Conservation (phyloP, 1,140 invertebrate genomes). For the Eciton burchellii region DNA sequence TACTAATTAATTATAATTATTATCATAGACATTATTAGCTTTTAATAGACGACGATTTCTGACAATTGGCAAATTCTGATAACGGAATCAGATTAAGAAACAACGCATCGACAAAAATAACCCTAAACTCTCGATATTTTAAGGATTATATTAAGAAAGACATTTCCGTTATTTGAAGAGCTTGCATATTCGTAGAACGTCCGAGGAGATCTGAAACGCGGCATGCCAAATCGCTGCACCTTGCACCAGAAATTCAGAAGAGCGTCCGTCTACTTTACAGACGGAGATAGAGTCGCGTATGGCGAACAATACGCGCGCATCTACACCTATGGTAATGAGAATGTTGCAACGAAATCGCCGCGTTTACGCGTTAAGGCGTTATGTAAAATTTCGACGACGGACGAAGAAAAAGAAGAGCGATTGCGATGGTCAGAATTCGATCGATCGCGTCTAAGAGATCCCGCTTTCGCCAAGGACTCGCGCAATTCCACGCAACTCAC, state of each 20-base stretch:
- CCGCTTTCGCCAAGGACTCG: too few relatives aligned
- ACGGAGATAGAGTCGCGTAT: conserved; percentile 56
- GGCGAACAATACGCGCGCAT: conserved; percentile 28
- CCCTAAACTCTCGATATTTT: too few relatives aligned
- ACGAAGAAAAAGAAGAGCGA: too few relatives aligned
- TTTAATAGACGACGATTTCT: conserved; percentile 12
- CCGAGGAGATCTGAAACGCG: too few relatives aligned
- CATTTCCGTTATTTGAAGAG: too few relatives aligned
- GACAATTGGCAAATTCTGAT: conserved; percentile 26
- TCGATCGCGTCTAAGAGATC: too few relatives aligned
- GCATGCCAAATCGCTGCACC: neutral
- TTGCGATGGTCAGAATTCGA: too few relatives aligned
- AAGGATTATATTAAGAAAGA: too few relatives aligned
- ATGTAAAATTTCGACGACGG: neutral
- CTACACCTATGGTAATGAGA: conserved; percentile 68
- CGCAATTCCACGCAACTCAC: conserved; percentile 14
- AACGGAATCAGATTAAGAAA: conserved; percentile 31
- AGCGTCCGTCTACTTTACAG: conserved; percentile 29
- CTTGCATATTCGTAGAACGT: neutral
- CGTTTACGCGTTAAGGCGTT: conserved; percentile 20
- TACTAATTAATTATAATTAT: conserved; percentile 33
- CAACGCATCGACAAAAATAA: neutral
- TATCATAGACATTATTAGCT: conserved; percentile 11
- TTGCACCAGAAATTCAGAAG: conserved; percentile 7
- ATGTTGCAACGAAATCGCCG: conserved; percentile 59